Evolutionary conservation across 2,113 vertebrate genomes (phyloP).

Genomic region (Macrotis lagotis): DNA sequence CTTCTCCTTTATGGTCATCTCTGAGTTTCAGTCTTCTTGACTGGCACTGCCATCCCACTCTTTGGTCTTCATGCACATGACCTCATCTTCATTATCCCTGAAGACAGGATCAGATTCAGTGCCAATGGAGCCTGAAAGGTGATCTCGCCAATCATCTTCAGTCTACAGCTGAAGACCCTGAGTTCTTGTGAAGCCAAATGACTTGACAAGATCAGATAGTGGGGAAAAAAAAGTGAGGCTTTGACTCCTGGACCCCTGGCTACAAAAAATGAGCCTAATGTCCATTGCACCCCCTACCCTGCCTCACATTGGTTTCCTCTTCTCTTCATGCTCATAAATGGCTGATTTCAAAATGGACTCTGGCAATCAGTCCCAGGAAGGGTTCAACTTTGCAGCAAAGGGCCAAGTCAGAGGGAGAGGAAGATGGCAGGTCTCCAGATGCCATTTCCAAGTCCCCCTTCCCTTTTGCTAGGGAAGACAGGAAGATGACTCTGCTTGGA

Average conservation of each 20-base stretch:
- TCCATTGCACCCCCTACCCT: background rate
- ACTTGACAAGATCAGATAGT: background rate
- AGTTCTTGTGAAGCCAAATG: background rate
- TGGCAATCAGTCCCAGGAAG: background rate
- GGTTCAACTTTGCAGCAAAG: conserved; percentile 32
- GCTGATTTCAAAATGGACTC: conserved; percentile 45
- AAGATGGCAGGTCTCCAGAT: background rate
- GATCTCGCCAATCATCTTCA: background rate
- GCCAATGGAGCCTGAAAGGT: background rate
- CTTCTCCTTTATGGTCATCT: background rate
- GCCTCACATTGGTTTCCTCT: background rate
- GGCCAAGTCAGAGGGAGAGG: conserved; percentile 27
- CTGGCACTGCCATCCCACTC: background rate
- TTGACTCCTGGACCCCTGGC: background rate
- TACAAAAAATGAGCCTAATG: background rate
- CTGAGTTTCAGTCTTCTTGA: background rate
- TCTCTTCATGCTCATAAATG: background rate
- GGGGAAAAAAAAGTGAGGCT: background rate
- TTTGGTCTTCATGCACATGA: background rate
- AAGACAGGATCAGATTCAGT: background rate
- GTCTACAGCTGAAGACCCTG: background rate
- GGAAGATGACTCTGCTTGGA: background rate
- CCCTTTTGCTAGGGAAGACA: background rate
- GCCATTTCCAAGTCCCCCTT: background rate
- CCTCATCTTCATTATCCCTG: background rate